Evolutionary conservation across 2,113 vertebrate species (phyloP).

Genomic region (western clawed frog (Xenopus tropicalis)): DNA sequence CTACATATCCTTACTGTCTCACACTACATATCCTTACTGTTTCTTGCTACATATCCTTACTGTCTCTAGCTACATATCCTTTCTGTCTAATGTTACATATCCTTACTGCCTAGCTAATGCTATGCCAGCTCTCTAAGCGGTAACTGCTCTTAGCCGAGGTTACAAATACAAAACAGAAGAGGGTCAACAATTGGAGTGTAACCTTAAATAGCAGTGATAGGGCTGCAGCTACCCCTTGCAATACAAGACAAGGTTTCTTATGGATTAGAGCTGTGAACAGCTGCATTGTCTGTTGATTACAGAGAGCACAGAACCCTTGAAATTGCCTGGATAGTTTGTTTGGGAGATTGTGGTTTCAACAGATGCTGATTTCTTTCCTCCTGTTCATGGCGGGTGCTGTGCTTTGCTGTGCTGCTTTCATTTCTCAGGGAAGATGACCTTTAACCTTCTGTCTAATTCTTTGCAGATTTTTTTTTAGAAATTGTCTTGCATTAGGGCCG

Average conservation of each 20-base stretch:
- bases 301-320: slow-evolving; percentile 51
- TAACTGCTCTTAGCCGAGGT: background rate
- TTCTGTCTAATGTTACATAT: too few relatives aligned
- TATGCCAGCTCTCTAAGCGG: too few relatives aligned
- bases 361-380: slow-evolving; percentile 54
- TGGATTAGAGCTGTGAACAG: slow-evolving; percentile 32
- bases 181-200: background rate
- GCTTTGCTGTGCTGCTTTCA: slow-evolving; percentile 45
- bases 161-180: background rate
- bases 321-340: slow-evolving; percentile 55
- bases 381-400: slow-evolving; percentile 9
- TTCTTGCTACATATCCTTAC: too few relatives aligned
- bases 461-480: slow-evolving; percentile 39
- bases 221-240: background rate
- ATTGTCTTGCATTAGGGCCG: slow-evolving; percentile 10
- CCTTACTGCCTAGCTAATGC: too few relatives aligned
- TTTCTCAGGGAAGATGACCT: slow-evolving; percentile 49
- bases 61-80: too few relatives aligned
- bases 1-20: too few relatives aligned
- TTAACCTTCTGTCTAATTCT: slow-evolving; percentile 37
- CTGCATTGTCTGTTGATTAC: slow-evolving; percentile 44
- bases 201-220: background rate
- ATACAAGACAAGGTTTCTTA: slow-evolving; percentile 23
- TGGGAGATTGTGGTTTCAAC: slow-evolving; percentile 54
- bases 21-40: too few relatives aligned